A percentile compares a stretch with the other conserved stretches of the same genome.
Evolutionary conservation across 2,797 vertebrate species (phyloP).

Genomic region (Cephalopachus bancanus): DNA sequence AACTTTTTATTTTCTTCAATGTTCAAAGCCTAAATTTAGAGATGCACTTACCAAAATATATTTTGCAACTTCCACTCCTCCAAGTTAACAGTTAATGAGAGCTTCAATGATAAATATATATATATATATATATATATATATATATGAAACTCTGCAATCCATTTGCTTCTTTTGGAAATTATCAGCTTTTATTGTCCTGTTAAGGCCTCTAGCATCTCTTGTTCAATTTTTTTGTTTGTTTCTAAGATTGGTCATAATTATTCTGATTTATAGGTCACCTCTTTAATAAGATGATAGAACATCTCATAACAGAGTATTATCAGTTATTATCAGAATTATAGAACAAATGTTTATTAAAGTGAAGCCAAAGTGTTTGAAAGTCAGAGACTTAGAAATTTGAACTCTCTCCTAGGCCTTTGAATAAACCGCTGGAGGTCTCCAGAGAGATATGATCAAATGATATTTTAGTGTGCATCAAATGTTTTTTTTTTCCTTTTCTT

Average conservation of each 20-base stretch:
- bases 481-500: background rate
- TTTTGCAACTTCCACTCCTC: conserved; percentile 31
- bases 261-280: background rate
- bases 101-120: background rate
- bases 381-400: background rate
- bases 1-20: background rate
- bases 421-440: background rate
- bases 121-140: background rate
- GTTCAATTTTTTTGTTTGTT: background rate
- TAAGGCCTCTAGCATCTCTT: background rate
- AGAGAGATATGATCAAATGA: background rate
- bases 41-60: background rate
- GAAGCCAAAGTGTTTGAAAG: background rate
- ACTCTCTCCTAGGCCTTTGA: background rate
- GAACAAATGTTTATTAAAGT: background rate
- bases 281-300: background rate
- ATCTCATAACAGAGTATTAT: background rate
- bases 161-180: background rate
- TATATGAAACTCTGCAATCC: background rate
- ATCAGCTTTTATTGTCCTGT: background rate
- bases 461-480: background rate
- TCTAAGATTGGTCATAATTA: background rate
- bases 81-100: background rate
- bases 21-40: background rate
- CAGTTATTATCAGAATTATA: background rate